A percentile compares a stretch with the other conserved stretches of the same genome.
Conservation (phyloP, 2,797 vertebrate species). For the Erpetoichthys calabaricus region DNA sequence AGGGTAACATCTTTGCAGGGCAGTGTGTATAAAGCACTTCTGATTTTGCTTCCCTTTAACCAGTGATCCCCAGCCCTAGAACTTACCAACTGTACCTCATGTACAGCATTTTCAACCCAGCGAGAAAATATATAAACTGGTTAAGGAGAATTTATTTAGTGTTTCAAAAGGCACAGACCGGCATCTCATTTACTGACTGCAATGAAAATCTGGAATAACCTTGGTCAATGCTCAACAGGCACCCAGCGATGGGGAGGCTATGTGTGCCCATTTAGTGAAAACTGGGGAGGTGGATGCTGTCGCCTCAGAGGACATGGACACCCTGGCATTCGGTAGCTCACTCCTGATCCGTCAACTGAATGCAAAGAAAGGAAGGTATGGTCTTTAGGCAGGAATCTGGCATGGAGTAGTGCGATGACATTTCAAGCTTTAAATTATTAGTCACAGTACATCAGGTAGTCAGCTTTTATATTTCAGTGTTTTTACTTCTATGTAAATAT, state of each 20-base stretch:
- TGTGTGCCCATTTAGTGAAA: constrained; percentile 52
- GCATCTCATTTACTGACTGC: neutral
- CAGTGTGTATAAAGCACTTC: no score
- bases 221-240: constrained; percentile 33
- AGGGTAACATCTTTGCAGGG: no score
- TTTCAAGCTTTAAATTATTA: no score
- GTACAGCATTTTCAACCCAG: no score
- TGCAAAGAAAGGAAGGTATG: constrained; percentile 44
- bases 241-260: constrained; percentile 58
- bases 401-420: neutral
- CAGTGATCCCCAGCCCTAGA: no score
- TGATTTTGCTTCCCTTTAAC: no score
- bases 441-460: no score
- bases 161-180: neutral
- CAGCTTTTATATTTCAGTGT: no score
- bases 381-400: neutral
- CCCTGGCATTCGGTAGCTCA: constrained; percentile 56
- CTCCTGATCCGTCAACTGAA: constrained; percentile 54
- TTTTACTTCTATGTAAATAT: no score
- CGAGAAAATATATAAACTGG: no score
- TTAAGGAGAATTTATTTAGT: no score
- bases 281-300: constrained; percentile 43
- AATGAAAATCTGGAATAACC: neutral
- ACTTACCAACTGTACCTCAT: no score
- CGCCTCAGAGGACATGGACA: constrained; percentile 72